Evolutionary conservation across 1,140 invertebrate genomes (phyloP).

Genomic region (Anastrepha ludens): DNA sequence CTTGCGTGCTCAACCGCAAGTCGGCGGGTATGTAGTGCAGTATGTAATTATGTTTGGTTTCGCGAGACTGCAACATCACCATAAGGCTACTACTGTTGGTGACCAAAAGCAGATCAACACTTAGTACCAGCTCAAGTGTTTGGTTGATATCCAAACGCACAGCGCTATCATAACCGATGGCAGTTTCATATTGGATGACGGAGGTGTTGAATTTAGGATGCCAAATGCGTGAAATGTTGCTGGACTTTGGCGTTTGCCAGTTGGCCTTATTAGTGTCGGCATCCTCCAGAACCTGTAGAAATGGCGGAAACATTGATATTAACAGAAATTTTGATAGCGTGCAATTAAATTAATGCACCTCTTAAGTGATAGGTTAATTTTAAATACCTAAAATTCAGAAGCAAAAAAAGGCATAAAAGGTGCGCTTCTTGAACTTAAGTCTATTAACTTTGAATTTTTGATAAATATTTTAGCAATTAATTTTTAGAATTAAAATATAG

Average conservation of each 20-base stretch:
- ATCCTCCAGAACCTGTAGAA: slow-evolving; percentile 80
- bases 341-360: too few relatives aligned
- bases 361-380: too few relatives aligned
- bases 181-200: slow-evolving; percentile 83
- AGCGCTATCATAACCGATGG: slow-evolving; percentile 81
- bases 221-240: slow-evolving; percentile 79
- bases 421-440: too few relatives aligned
- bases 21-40: slow-evolving; percentile 89
- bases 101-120: slow-evolving; percentile 82
- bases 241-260: slow-evolving; percentile 82
- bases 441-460: too few relatives aligned
- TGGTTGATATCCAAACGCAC: slow-evolving; percentile 82
- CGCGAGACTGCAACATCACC: slow-evolving; percentile 85
- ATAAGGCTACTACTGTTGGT: slow-evolving; percentile 89
- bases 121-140: slow-evolving; percentile 85
- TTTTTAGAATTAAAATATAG: too few relatives aligned
- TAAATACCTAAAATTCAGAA: too few relatives aligned
- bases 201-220: slow-evolving; percentile 77
- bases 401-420: too few relatives aligned
- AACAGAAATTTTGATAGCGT: too few relatives aligned
- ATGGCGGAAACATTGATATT: background rate
- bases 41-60: slow-evolving; percentile 84
- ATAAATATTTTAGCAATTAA: too few relatives aligned
- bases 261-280: slow-evolving; percentile 79
- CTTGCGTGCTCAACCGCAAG: slow-evolving; percentile 82